phyloP scores from a whole-genome alignment of 2,797 vertebrate species.

The Pangasius djambal region DNA sequence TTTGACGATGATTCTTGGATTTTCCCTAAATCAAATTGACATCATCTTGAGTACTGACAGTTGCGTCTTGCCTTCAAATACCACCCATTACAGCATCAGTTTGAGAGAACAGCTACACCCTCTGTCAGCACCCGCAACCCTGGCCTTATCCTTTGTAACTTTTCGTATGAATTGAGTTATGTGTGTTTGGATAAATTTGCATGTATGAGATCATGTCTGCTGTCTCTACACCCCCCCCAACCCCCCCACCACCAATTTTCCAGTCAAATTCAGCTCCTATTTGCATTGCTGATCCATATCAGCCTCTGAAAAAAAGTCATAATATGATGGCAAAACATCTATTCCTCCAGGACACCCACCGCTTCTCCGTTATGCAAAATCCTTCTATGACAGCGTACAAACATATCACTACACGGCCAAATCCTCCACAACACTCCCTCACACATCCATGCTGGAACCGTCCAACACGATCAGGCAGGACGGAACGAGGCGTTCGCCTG shows the following conservation, averaged over 20 bases:
- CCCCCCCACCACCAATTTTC: neutral
- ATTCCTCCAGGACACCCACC: conserved; percentile 62
- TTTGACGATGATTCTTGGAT: neutral
- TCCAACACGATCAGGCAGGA: conserved; percentile 38
- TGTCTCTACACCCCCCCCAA: neutral
- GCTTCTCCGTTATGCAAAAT: conserved; percentile 57
- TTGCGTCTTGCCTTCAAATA: neutral
- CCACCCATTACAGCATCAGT: neutral
- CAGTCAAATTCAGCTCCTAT: conserved; percentile 41
- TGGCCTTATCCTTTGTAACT: neutral
- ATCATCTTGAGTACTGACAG: neutral
- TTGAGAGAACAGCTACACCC: neutral
- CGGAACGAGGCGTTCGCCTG: conserved; percentile 55
- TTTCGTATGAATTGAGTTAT: neutral
- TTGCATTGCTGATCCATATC: conserved; percentile 40
- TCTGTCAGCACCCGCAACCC: neutral
- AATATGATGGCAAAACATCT: conserved; percentile 48
- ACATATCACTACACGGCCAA: conserved; percentile 62
- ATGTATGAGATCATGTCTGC: neutral
- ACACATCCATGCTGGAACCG: conserved; percentile 44
- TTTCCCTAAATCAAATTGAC: neutral
- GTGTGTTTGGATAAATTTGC: neutral
- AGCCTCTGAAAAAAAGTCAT: conserved; percentile 37
- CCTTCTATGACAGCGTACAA: conserved; percentile 59
- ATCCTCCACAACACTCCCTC: conserved; percentile 64